Evolutionary conservation across 2,797 vertebrate species (phyloP), one percentile per base, ranked within the genome.

Genomic region (Orientallactaga sibirica): DNA sequence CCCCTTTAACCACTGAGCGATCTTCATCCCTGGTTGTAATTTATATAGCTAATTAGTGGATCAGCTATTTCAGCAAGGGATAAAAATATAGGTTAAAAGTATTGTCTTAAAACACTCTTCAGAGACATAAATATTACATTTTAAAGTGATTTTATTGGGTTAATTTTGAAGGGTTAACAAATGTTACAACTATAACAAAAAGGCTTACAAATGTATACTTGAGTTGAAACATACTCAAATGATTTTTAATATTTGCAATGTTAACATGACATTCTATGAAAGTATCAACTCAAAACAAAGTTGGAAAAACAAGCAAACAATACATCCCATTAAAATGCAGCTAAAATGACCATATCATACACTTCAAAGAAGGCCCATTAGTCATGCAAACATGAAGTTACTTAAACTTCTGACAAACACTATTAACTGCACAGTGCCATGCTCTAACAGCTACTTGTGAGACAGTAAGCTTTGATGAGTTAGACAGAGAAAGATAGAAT

Each of bases 401-500:
- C 29, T 67, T 86, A 16, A 19, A 15, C 64, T 90, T 90, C 43
- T 33, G 74, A 87, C 84, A 84, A 91, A 73, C 52, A 29, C 27
- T 74, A 66, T 96, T 94, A 95, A 88, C 67, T 74, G 61, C 91
- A 92, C 77, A 94, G 58, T 86, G 70, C 77, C 73, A 79, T 3
- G 43, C 19, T n/a, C 76, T 94, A 90, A 52, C 64, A 43, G 15
- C 68, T 70, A 43, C 87, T 70, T 66, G 29, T 66, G 70, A 85
- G 66, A 81, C 68, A 58, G 74, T 81, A 91, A 94, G 29, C 66
- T 95, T 91, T 81, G 73, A 25, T 58, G 81, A 74, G 67, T 74
- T 92, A 77, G 41, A 67, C 91, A 52, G 64, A 74, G 66, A 78
- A 92, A 70, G 43, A 66, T 15, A 58, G 79, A 61, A 48, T 78